A percentile compares a stretch with the other conserved stretches of the same genome.
Evolutionary conservation across 2,113 vertebrate genomes (phyloP).

Genomic region (Ranitomeya imitator): DNA sequence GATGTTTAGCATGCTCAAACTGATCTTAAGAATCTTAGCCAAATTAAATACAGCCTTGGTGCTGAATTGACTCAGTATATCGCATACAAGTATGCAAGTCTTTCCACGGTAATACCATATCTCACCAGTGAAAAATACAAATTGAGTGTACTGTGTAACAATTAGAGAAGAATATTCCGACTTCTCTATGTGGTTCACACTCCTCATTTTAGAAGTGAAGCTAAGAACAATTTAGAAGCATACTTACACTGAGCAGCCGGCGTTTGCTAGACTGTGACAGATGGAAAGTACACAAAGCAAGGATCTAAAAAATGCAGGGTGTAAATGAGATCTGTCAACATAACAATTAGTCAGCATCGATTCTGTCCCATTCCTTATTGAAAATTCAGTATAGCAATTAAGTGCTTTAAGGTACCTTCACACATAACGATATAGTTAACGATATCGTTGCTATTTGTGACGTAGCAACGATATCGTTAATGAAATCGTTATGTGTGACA

Average conservation of each 20-base stretch:
- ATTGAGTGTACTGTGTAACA: neutral
- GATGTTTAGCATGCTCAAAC: too few species aligned
- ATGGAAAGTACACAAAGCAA: slow-evolving; percentile 41
- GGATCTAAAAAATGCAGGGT: slow-evolving; percentile 3
- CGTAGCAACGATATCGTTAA: too few species aligned
- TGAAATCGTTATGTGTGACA: too few species aligned
- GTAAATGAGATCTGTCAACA: slow-evolving; percentile 29
- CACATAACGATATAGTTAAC: too few species aligned
- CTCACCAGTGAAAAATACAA: neutral
- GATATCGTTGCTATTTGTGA: too few species aligned
- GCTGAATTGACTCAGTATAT: neutral
- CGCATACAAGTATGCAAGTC: too few species aligned
- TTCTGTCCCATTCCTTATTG: slow-evolving; percentile 2
- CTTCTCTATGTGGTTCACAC: neutral
- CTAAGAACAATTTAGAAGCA: neutral
- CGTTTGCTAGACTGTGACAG: slow-evolving; percentile 34
- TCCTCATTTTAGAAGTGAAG: neutral
- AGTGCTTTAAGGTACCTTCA: too few species aligned
- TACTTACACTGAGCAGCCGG: slow-evolving; percentile 15
- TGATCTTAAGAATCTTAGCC: too few species aligned
- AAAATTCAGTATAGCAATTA: neutral
- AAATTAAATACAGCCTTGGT: neutral
- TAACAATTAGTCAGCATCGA: slow-evolving; percentile 33
- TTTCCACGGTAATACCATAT: too few species aligned
- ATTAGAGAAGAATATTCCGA: neutral